Evolutionary conservation across 2,797 vertebrate genomes (phyloP).

Genomic region (Masticophis lateralis): DNA sequence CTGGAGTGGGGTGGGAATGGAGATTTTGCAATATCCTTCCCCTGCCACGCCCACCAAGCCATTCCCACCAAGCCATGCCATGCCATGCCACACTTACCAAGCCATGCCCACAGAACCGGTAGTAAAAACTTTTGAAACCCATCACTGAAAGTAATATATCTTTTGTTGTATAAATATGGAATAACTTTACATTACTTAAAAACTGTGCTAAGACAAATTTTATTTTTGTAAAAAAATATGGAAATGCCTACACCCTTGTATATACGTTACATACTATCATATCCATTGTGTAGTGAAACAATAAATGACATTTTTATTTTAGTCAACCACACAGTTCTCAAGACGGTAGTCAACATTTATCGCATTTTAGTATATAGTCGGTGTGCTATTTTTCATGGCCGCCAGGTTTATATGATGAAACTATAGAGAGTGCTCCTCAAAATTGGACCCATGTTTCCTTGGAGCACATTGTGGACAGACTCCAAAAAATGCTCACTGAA

Average conservation of each 20-base stretch:
- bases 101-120: no score
- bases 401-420: slow-evolving; percentile 3
- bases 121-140: no score
- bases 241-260: not conserved
- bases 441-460: slow-evolving; percentile 3
- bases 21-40: no score
- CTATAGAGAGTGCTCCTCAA: slow-evolving; percentile 14
- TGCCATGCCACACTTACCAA: no score
- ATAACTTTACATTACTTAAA: slow-evolving; percentile 15
- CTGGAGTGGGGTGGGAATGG: no score
- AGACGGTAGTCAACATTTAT: not conserved
- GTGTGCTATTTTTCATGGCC: slow-evolving; percentile 2
- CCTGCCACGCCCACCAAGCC: no score
- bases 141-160: not conserved
- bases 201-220: not conserved
- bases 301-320: not conserved
- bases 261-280: not conserved
- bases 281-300: not conserved
- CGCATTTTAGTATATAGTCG: not conserved
- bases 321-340: not conserved
- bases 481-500: slow-evolving; percentile 16
- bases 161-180: not conserved
- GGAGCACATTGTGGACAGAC: slow-evolving; percentile 10
- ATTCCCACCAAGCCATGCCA: no score
- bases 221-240: not conserved